Conservation (phyloP, 2,113 vertebrate species). For the Bettongia penicillata region DNA sequence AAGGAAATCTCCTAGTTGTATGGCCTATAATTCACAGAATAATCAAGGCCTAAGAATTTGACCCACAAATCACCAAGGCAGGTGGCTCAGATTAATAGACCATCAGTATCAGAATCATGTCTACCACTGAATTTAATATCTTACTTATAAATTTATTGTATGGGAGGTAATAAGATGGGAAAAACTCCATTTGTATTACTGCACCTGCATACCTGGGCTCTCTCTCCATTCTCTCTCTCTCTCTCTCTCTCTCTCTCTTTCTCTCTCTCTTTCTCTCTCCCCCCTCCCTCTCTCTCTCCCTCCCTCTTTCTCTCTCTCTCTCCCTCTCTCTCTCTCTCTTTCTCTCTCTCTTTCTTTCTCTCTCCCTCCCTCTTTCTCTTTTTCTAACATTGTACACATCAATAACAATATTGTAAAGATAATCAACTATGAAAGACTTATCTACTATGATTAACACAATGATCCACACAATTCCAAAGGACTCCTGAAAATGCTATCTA, state of each 20-base stretch:
- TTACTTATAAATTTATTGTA: neutral
- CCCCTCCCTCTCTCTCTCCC: no score
- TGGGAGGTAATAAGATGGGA: neutral
- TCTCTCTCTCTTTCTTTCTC: no score
- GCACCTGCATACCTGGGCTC: neutral
- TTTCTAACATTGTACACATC: neutral
- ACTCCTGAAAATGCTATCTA: neutral
- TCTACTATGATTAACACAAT: neutral
- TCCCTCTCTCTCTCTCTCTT: no score
- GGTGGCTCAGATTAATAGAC: neutral
- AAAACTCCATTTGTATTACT: neutral
- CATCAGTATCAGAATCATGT: neutral
- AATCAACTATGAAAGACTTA: neutral
- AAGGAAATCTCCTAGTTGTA: neutral
- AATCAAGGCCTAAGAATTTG: neutral
- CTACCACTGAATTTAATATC: neutral
- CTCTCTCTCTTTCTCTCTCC: no score
- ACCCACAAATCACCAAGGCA: neutral
- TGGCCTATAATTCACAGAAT: neutral
- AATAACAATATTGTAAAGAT: neutral
- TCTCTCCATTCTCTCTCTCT: neutral
- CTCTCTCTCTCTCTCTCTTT: no score
- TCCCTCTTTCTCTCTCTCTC: neutral
- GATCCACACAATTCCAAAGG: neutral
- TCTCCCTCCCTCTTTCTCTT: neutral